A percentile compares a stretch with the other conserved stretches of the same genome.
These are phyloP conservation scores for Gobio occitaniae DNA, from an alignment of 2,797 vertebrate species.

Conservation along the genomic window DNA sequence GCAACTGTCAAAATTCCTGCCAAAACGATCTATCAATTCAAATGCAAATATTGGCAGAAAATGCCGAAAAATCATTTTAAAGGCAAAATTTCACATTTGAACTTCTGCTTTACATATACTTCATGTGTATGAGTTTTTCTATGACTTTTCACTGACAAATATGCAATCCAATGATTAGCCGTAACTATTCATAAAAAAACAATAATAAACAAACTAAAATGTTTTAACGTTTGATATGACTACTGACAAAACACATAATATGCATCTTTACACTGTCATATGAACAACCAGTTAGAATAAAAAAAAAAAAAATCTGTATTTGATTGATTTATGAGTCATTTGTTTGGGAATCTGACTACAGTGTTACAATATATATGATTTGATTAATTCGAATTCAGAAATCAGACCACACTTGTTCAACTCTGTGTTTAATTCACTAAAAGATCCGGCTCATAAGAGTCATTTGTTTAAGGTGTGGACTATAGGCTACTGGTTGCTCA, in stretches of 20 bases:
- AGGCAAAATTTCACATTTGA: too few species aligned
- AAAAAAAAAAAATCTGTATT: too few species aligned
- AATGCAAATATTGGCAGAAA: background rate
- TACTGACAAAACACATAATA: too few species aligned
- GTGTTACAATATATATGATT: background rate
- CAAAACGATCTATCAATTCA: background rate
- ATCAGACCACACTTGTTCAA: background rate
- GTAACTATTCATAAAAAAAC: too few species aligned
- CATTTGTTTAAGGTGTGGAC: background rate
- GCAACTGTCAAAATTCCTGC: background rate
- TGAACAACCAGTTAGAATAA: too few species aligned
- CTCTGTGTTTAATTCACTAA: background rate
- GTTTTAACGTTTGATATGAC: too few species aligned
- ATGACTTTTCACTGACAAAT: too few species aligned
- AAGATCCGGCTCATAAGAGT: background rate
- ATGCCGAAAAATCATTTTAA: background rate
- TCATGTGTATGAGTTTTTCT: background rate
- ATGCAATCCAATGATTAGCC: background rate
- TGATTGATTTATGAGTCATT: background rate
- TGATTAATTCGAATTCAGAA: background rate
- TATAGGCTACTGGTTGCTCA: background rate
- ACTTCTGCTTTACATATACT: background rate
- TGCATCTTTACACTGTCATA: too few species aligned
- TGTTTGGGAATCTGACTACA: background rate
- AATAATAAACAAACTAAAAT: too few species aligned